Conservation (phyloP, 2,113 vertebrate genomes). For the Octodon degus region DNA sequence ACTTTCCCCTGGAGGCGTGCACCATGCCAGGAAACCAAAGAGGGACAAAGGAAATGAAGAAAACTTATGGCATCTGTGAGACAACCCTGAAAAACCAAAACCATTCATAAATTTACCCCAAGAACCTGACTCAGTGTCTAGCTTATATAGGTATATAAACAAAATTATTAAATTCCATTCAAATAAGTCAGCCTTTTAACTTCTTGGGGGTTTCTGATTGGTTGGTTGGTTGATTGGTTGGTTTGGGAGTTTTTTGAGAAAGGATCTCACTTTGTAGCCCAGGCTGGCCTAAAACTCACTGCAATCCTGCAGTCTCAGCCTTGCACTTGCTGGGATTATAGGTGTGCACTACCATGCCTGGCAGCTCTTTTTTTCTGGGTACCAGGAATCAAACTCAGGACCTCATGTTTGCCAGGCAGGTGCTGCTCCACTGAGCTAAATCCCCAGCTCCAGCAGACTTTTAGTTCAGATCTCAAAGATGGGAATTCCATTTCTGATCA, state of each 20-base stretch:
- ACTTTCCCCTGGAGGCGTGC: neutral
- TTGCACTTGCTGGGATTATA: neutral
- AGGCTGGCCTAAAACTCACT: neutral
- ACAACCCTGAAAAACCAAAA: neutral
- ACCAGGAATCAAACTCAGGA: too few relatives aligned
- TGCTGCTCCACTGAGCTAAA: too few relatives aligned
- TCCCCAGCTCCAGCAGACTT: neutral
- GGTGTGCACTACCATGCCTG: neutral
- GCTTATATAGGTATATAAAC: neutral
- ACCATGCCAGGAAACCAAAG: neutral
- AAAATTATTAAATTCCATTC: neutral
- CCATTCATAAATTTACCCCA: neutral
- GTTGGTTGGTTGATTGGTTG: neutral
- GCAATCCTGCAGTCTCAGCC: neutral
- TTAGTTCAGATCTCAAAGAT: neutral
- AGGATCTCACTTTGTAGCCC: neutral
- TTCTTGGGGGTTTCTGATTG: neutral
- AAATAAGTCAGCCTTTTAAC: neutral
- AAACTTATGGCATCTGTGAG: neutral
- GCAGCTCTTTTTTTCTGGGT: neutral
- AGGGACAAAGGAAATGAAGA: neutral
- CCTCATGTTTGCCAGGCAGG: too few relatives aligned
- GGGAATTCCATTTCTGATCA: neutral
- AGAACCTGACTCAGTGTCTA: neutral
- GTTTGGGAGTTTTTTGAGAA: neutral